phyloP scores from a whole-genome alignment of 2,888 invertebrate species.

The Petrolisthes manimaculis region DNA sequence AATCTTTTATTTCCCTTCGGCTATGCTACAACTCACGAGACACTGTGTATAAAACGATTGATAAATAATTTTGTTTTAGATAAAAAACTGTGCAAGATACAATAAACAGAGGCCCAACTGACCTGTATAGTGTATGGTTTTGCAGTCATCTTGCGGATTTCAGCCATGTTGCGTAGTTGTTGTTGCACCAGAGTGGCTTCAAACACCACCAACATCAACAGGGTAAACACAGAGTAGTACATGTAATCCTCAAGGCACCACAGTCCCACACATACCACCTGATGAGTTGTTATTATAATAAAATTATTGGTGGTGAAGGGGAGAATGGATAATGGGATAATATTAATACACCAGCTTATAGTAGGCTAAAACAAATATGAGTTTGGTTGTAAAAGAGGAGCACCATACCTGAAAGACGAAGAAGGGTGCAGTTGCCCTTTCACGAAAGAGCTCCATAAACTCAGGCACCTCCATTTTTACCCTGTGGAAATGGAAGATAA shows the following conservation, averaged over 20 bases:
- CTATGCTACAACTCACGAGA: too few species aligned
- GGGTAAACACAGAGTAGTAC: slow-evolving; percentile 94
- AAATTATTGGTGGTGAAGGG: background rate
- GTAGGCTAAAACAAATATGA: background rate
- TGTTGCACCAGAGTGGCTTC: slow-evolving; percentile 99
- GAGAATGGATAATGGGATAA: background rate
- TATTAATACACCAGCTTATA: background rate
- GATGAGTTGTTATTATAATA: background rate
- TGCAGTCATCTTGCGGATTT: slow-evolving; percentile 99
- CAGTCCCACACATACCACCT: slow-evolving; percentile 94
- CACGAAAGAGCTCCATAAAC: slow-evolving; percentile 95
- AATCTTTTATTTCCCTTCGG: too few species aligned
- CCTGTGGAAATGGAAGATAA: slow-evolving; percentile 70
- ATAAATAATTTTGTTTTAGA: too few species aligned
- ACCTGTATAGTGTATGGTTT: slow-evolving; percentile 87
- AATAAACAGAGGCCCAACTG: background rate
- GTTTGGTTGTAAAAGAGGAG: too few species aligned
- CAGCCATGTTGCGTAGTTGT: slow-evolving; percentile 96
- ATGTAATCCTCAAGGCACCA: slow-evolving; percentile 94
- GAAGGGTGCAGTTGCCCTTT: slow-evolving; percentile 98
- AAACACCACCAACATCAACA: slow-evolving; percentile 94
- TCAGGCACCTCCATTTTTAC: slow-evolving; percentile 90
- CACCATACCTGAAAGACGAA: slow-evolving; percentile 90
- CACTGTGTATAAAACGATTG: too few species aligned
- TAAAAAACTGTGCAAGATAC: too few species aligned